Base-by-base conservation (phyloP, 2,888 invertebrate species). In the Aphrophora alni region DNA sequence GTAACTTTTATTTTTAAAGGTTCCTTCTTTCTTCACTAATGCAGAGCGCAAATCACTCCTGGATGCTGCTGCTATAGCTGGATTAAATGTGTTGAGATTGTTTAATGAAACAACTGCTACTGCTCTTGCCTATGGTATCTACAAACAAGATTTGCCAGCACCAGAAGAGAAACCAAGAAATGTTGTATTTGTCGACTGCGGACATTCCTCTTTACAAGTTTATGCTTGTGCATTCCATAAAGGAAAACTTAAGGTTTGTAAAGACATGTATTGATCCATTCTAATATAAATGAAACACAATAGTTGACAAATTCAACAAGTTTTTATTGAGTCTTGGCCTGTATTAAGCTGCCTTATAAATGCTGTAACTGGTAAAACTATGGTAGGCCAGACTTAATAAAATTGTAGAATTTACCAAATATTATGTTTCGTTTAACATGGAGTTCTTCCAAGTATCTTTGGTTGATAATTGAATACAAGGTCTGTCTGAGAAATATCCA, bases 51-150 rank as follows among this genome's bases (percentile, higher is more conserved):
- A 95, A 87, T 96, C 98, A 21, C 89, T 99, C 82, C 89, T 98
- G 68, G 97, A 98, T 90, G 95, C 99, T 44, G 97, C 98, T 78
- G 90, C 93, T 82, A 97, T 98, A 88, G 95, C 98, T 85, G 98
- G 95, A 70, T 90, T 99, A 70, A 98, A 99, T 90, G 97, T 98
- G 68, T 90, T 99, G 78, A 93, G 97, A 83, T 90, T 99, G 78
- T 94, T 99, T 91, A 99, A 99, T 89, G 99, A 99, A 90, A 97
- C 98, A 27, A 97, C 99, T 5, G 98, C 99, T 12, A 97, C 98
- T 70, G 98, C 98, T 33, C 90, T 99, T 76, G 95, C 97, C 73
- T 99, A 99, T 88, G 99, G 99, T 82, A 98, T 99, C 88, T 99
- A 99, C 89, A 98, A 99, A 89, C 97, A 98, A 88, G 98, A 99